Conservation (phyloP, 2,113 vertebrate species). For the Thunnus thynnus region DNA sequence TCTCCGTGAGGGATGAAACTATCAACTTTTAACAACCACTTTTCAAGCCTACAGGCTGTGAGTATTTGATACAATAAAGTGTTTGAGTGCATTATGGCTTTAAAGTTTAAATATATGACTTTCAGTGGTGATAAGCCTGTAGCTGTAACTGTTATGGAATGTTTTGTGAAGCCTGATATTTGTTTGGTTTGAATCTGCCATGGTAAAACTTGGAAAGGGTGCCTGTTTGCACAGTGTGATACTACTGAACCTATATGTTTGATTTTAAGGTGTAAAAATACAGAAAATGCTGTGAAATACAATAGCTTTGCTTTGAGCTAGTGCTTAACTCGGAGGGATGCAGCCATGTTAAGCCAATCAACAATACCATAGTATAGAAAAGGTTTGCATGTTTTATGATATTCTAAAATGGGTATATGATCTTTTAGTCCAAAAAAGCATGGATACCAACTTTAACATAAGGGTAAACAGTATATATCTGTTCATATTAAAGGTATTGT, state of each 20-base stretch:
- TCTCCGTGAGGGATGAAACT: no score
- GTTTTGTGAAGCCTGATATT: neutral
- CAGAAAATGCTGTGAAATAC: slow-evolving; percentile 20
- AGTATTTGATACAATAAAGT: neutral
- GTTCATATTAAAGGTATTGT: no score
- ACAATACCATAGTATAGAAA: neutral
- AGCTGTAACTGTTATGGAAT: neutral
- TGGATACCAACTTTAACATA: no score
- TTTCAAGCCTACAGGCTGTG: neutral
- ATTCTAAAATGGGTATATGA: no score
- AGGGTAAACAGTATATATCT: no score
- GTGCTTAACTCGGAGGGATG: neutral
- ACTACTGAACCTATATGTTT: neutral
- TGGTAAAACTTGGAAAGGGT: slow-evolving; percentile 8
- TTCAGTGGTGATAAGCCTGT: neutral
- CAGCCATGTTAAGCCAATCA: slow-evolving; percentile 11
- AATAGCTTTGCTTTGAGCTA: neutral
- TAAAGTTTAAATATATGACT: neutral
- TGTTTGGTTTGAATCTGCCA: slow-evolving; percentile 23
- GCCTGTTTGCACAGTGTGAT: slow-evolving; percentile 12
- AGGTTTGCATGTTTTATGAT: neutral
- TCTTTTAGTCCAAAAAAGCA: no score
- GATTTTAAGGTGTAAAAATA: slow-evolving; percentile 22
- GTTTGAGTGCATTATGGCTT: no score
- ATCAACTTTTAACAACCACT: no score